phyloP scores from a whole-genome alignment of 2,888 invertebrate species.

The Drosophila limbata region DNA sequence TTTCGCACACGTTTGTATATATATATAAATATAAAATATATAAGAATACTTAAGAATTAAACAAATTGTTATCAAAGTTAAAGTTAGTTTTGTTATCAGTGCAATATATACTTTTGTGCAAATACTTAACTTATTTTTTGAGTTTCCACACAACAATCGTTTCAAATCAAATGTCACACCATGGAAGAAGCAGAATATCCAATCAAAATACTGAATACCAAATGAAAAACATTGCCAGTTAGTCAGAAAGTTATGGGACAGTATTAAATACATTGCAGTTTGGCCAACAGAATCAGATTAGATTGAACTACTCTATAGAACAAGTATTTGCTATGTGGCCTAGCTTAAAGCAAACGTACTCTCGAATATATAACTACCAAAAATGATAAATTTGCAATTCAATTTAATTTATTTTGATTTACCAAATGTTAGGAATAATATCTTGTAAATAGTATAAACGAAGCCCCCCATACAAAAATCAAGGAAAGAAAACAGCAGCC shows the following conservation, averaged over 20 bases:
- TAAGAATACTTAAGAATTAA: conserved; percentile 65
- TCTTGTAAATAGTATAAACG: conserved; percentile 53
- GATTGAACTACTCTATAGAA: conserved; percentile 9
- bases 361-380: conserved; percentile 19
- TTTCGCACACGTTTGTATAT: no score
- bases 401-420: conserved; percentile 28
- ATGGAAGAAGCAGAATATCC: not conserved
- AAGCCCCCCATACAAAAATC: conserved; percentile 69
- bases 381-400: conserved; percentile 4
- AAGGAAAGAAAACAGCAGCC: conserved; percentile 23
- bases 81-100: conserved; percentile 79
- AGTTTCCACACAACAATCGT: conserved; percentile 42
- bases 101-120: conserved; percentile 68
- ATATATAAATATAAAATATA: conserved; percentile 53
- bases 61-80: conserved; percentile 78
- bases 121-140: conserved; percentile 43
- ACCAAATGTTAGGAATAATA: conserved; percentile 48
- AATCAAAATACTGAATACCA: conserved; percentile 6
- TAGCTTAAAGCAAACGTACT: conserved; percentile 24
- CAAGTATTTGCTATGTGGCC: conserved; percentile 26
- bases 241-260: conserved; percentile 37
- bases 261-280: conserved; percentile 46
- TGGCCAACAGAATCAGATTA: conserved; percentile 13
- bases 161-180: conserved; percentile 7
- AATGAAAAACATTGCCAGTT: conserved; percentile 30